Evolutionary conservation across 2,888 invertebrate species (phyloP).

Genomic region (Drosophila greeni): DNA sequence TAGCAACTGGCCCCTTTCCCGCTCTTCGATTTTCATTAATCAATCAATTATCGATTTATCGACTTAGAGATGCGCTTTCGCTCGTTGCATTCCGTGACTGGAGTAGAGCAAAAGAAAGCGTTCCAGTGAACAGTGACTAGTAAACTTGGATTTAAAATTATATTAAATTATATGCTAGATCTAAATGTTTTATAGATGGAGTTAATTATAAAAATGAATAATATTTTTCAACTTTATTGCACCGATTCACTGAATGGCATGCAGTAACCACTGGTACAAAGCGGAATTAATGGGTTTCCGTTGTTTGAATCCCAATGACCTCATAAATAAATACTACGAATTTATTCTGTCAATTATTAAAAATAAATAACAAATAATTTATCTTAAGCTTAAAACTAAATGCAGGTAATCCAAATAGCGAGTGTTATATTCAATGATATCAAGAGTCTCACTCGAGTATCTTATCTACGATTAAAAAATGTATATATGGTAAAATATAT

Average conservation of each 20-base stretch:
- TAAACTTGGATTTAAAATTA: background rate
- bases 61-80: slow-evolving; percentile 15
- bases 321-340: background rate
- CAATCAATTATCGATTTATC: slow-evolving; percentile 30
- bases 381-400: background rate
- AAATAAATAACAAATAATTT: too few species aligned
- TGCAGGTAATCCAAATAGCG: background rate
- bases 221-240: background rate
- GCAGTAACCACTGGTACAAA: background rate
- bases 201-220: too few species aligned
- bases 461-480: background rate
- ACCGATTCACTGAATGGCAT: too few species aligned
- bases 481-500: background rate
- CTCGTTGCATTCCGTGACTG: slow-evolving; percentile 2
- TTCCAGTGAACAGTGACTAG: background rate
- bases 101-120: background rate
- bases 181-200: too few species aligned
- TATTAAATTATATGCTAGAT: background rate
- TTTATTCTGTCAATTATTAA: background rate
- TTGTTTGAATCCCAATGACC: background rate
- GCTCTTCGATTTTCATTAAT: slow-evolving; percentile 4
- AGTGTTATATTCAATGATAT: background rate
- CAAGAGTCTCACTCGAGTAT: too few species aligned
- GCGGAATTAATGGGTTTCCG: background rate
- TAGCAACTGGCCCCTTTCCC: slow-evolving; percentile 16